Conservation (phyloP, 2,797 vertebrate genomes). For the Crypturellus tataupa region DNA sequence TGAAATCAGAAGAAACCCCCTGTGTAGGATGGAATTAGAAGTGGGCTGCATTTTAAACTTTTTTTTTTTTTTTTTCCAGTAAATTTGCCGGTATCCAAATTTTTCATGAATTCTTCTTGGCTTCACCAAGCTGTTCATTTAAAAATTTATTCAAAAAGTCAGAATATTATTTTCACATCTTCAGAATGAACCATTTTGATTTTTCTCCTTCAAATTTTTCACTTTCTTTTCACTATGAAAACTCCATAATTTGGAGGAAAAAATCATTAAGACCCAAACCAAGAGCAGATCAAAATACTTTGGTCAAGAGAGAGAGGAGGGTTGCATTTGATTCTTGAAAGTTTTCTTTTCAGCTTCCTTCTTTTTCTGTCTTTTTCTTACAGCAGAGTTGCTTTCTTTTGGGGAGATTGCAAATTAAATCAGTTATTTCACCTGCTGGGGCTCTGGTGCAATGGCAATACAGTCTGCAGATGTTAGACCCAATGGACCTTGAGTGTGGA, state of each 20-base stretch:
- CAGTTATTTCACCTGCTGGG: background rate
- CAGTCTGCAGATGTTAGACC: background rate
- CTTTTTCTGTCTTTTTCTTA: background rate
- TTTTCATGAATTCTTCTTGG: background rate
- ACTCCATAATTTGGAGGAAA: fast-evolving
- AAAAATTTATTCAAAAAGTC: background rate
- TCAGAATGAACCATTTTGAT: background rate
- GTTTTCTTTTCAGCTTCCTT: background rate
- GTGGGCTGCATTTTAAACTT: background rate
- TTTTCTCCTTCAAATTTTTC: background rate
- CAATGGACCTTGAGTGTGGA: background rate
- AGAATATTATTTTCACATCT: background rate
- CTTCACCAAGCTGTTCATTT: background rate
- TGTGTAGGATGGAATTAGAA: background rate
- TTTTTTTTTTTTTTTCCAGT: background rate
- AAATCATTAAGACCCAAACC: background rate
- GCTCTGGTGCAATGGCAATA: background rate
- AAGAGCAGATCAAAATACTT: background rate
- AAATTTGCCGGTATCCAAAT: background rate
- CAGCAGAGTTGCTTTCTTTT: background rate
- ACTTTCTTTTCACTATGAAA: background rate
- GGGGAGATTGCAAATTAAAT: background rate
- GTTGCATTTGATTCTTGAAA: background rate
- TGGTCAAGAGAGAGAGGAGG: fast-evolving
- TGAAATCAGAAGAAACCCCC: background rate